A percentile compares a stretch with the other conserved stretches of the same genome.
These are phyloP conservation scores for Platycheirus rosarum DNA, from an alignment of 2,888 invertebrate species.

Conservation along the genomic window DNA sequence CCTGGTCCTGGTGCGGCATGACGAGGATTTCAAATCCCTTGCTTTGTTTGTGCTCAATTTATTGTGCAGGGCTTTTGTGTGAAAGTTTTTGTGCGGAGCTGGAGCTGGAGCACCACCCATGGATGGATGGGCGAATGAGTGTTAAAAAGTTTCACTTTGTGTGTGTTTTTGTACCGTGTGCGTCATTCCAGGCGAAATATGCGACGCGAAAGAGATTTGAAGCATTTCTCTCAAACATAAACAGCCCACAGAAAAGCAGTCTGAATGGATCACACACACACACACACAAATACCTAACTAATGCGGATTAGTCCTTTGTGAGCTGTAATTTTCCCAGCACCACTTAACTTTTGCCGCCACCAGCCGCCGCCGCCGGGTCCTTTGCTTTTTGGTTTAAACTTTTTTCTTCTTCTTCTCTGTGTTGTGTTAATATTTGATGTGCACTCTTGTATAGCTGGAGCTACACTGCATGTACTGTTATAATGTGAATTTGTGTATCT, in stretches of 20 bases:
- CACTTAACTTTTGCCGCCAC: slow-evolving; percentile 58
- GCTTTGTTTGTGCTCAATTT: slow-evolving; percentile 63
- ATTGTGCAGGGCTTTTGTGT: slow-evolving; percentile 56
- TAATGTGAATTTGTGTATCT: too few species aligned
- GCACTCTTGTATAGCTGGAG: too few species aligned
- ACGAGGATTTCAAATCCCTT: slow-evolving; percentile 33
- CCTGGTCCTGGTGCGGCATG: too few species aligned
- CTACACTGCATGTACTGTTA: too few species aligned
- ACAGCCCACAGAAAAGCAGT: slow-evolving; percentile 34
- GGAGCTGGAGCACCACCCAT: background rate
- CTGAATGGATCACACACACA: slow-evolving; percentile 58
- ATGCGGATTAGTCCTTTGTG: slow-evolving; percentile 71
- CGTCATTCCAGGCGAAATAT: slow-evolving; percentile 41
- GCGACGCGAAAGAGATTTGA: slow-evolving; percentile 33
- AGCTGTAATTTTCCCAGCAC: slow-evolving; percentile 59
- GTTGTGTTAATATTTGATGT: slow-evolving; percentile 6
- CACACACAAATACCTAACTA: slow-evolving; percentile 50
- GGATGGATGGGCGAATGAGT: too few species aligned
- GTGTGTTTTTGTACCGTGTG: slow-evolving; percentile 24
- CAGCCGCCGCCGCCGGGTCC: slow-evolving; percentile 19
- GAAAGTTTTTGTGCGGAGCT: slow-evolving; percentile 30
- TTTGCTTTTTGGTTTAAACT: slow-evolving; percentile 26
- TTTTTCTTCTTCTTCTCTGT: background rate
- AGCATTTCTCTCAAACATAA: slow-evolving; percentile 45
- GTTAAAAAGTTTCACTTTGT: slow-evolving; percentile 61